phyloP scores from a whole-genome alignment of 1,140 invertebrate species.

The Hydropsyche tenuis region DNA sequence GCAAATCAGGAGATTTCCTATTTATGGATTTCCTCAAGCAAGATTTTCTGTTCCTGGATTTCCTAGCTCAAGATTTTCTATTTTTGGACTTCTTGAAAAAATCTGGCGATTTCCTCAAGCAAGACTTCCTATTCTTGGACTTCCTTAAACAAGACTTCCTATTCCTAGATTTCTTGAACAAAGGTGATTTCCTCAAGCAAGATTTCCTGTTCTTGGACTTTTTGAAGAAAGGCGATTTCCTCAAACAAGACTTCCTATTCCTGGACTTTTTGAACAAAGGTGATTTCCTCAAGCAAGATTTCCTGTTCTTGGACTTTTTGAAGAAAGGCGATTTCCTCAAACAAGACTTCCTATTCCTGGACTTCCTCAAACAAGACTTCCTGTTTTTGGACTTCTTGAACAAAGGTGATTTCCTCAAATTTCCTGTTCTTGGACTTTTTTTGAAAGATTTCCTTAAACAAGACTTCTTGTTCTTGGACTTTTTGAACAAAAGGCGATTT shows the following conservation, averaged over 20 bases:
- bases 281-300: neutral
- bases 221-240: neutral
- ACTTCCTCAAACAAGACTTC: neutral
- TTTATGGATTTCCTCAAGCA: conserved; percentile 3
- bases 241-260: neutral
- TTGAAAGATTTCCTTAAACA: neutral
- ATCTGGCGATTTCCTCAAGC: neutral
- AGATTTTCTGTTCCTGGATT: conserved; percentile 21
- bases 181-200: neutral
- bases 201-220: neutral
- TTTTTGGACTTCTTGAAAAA: conserved; percentile 3
- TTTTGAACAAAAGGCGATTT: conserved; percentile 1
- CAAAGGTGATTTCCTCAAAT: conserved; percentile 1
- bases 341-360: neutral
- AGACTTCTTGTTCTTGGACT: neutral
- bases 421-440: neutral
- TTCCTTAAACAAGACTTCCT: conserved; percentile 3
- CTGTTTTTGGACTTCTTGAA: neutral
- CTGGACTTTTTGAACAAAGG: neutral
- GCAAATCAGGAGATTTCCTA: neutral
- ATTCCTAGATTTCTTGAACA: neutral
- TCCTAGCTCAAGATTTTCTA: neutral
- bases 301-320: neutral
- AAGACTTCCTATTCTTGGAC: neutral
- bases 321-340: neutral